Conservation (phyloP, 1,140 invertebrate species). For the Mamestra configurata region DNA sequence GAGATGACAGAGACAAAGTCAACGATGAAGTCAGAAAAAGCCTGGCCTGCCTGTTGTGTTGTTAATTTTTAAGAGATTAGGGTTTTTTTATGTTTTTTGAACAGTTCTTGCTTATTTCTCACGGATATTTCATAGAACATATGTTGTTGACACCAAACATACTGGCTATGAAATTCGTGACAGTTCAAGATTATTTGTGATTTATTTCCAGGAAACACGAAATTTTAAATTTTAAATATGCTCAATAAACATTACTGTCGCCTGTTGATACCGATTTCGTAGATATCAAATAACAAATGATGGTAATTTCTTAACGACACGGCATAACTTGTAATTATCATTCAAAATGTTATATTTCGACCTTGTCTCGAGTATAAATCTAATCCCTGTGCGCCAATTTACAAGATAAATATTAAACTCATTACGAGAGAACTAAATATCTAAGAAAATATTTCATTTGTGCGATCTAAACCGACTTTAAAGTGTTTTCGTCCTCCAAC, state of each 20-base stretch:
- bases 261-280: neutral
- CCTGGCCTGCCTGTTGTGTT: too few species aligned
- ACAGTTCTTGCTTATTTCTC: too few species aligned
- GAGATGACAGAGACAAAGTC: too few species aligned
- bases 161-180: too few species aligned
- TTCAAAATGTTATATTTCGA: slow-evolving; percentile 45
- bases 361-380: slow-evolving; percentile 42
- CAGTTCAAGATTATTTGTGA: too few species aligned
- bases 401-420: slow-evolving; percentile 44
- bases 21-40: too few species aligned
- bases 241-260: neutral
- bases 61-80: too few species aligned
- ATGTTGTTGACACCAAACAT: too few species aligned
- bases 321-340: slow-evolving; percentile 42
- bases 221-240: neutral
- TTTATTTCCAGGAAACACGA: too few species aligned
- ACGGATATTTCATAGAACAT: too few species aligned
- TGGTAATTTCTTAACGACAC: slow-evolving; percentile 28
- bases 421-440: slow-evolving; percentile 27
- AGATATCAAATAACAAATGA: slow-evolving; percentile 42
- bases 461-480: neutral
- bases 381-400: slow-evolving; percentile 18
- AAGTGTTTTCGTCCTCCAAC: too few species aligned
- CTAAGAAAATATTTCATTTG: slow-evolving; percentile 11
- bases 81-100: too few species aligned